Evolutionary conservation across 2,113 vertebrate species (phyloP).

Genomic region (Chaetura pelagica): DNA sequence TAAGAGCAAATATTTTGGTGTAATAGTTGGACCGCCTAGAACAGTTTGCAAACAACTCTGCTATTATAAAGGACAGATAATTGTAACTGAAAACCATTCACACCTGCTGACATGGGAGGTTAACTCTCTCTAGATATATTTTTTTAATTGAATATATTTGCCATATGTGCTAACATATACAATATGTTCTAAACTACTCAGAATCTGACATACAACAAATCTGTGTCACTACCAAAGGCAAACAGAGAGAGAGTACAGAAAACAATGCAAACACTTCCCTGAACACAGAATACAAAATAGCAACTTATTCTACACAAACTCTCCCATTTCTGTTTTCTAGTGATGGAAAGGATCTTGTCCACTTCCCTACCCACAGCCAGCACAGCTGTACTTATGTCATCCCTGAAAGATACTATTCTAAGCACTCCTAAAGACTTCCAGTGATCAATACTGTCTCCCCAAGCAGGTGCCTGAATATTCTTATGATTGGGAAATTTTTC

Average conservation of each 20-base stretch:
- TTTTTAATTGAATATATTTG: not conserved
- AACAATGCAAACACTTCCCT: not conserved
- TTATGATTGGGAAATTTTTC: not conserved
- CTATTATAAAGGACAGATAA: not conserved
- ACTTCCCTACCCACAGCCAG: not conserved
- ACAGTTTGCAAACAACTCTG: constrained; percentile 21
- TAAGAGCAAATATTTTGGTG: constrained; percentile 22
- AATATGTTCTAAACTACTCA: not conserved
- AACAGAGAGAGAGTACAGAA: not conserved
- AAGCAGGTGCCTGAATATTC: not conserved
- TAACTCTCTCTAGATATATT: not conserved
- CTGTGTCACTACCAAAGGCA: not conserved
- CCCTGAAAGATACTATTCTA: not conserved
- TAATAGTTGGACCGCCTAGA: not conserved
- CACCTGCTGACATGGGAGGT: not conserved
- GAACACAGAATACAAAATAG: rapidly evolving
- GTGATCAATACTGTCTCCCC: not conserved
- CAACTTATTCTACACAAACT: not conserved
- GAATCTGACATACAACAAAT: not conserved
- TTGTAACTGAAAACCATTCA: not conserved
- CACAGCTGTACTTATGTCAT: not conserved
- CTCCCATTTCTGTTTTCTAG: not conserved
- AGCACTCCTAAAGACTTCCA: not conserved
- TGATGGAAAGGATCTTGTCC: not conserved
- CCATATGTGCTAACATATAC: not conserved